A percentile compares a stretch with the other conserved stretches of the same genome.
Conservation (phyloP, 1,140 invertebrate species). For the Rhynchophorus ferrugineus region DNA sequence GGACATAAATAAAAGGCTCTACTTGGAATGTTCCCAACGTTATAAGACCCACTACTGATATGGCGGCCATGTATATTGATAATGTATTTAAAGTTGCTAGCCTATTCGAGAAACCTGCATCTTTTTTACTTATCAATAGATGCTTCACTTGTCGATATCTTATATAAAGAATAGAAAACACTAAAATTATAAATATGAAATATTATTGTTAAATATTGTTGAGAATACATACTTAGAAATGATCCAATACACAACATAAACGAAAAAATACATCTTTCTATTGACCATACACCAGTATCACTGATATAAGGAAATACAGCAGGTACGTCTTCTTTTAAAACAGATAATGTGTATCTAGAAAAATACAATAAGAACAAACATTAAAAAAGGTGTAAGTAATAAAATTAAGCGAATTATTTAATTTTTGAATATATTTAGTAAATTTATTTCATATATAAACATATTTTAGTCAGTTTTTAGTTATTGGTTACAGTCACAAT, state of each 20-base stretch:
- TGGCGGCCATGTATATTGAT: background rate
- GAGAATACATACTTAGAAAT: slow-evolving; percentile 11
- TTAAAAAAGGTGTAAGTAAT: no score
- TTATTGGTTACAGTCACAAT: no score
- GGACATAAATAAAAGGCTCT: slow-evolving; percentile 6
- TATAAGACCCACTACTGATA: slow-evolving; percentile 6
- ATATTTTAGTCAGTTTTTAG: no score
- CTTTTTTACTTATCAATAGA: background rate
- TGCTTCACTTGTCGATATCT: slow-evolving; percentile 10
- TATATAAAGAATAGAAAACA: slow-evolving; percentile 3
- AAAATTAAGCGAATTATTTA: no score
- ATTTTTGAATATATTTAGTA: no score
- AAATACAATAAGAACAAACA: background rate
- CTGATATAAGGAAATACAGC: slow-evolving; percentile 14
- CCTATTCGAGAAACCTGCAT: background rate
- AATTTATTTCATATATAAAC: no score
- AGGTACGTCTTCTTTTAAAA: slow-evolving; percentile 9
- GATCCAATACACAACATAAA: slow-evolving; percentile 7
- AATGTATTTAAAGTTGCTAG: slow-evolving; percentile 2
- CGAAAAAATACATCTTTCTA: slow-evolving; percentile 14
- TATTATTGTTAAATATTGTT: slow-evolving; percentile 2
- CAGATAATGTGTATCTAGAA: slow-evolving; percentile 8
- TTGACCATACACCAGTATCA: slow-evolving; percentile 13
- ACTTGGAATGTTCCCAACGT: slow-evolving; percentile 5
- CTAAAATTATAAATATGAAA: slow-evolving; percentile 1